Evolutionary conservation across 2,888 invertebrate species (phyloP), one percentile per base, ranked within the genome.

Genomic region (Azorinus chamasolen): DNA sequence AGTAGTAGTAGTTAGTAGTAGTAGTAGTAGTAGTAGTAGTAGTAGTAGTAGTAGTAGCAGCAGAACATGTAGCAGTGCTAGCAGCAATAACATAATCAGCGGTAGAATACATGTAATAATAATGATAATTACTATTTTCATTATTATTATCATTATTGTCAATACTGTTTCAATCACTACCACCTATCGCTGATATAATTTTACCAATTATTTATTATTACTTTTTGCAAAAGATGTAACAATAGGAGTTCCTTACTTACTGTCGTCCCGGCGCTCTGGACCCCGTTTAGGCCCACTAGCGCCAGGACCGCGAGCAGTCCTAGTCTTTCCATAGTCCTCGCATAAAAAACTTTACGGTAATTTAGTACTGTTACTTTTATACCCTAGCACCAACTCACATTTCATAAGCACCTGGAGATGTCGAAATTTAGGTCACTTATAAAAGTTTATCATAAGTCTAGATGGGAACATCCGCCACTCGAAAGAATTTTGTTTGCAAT

Each of bases 261-360:
- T 18, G 86, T 84, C 12, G 86, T 84, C 8, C 68, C 83, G 20
- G 84, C 86, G 65, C 81, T 79, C 76, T 79, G 79, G 65, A 75
- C 78, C 65, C 72, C 73, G 27, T 64, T 59, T 45, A 76, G 65
- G 65, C 83, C 78, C 77, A 82, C 71, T 66, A 84, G 76, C 66
- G 79, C 83, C 54, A 73, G 63, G 48, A 79, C 64, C 59, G 78
- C 69, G 46, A 82, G 58, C 61, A 82, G 46, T 62, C 59, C 45
- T 41, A 63, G 77, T 73, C 76, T 57, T 22, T 62, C 22, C 74
- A 71, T 83, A 20, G 39, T 74, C 25, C 32, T 20, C 39, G 50
- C n/a, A 25, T 43, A 48, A 57, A 39, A 48, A 64, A 51, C 25
- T n/a, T 63, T 39, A n/a, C 46, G 24, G 20, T 32, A 50, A 8